These are phyloP conservation scores for Falcaria lacertinaria DNA, from an alignment of 2,888 invertebrate genomes.

Conservation along the genomic window DNA sequence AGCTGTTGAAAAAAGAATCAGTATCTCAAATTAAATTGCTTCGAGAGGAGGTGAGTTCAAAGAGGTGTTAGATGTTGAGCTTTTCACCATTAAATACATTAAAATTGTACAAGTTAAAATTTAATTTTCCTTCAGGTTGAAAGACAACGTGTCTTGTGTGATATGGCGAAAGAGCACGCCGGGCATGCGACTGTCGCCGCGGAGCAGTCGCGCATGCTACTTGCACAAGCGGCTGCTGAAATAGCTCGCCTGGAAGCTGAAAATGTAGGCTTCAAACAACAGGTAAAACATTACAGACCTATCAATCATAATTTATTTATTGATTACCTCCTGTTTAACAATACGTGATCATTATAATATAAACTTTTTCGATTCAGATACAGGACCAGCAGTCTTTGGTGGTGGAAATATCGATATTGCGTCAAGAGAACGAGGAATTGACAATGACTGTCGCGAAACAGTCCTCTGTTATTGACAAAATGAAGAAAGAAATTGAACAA, in stretches of 20 bases:
- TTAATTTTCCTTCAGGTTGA: slow-evolving; percentile 49
- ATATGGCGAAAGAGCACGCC: slow-evolving; percentile 61
- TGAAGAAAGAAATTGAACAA: slow-evolving; percentile 63
- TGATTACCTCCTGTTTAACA: no score
- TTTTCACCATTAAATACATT: no score
- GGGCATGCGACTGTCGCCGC: slow-evolving; percentile 60
- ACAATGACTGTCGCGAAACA: slow-evolving; percentile 66
- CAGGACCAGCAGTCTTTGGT: slow-evolving; percentile 72
- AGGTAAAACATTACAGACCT: no score
- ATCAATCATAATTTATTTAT: not conserved
- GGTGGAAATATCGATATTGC: slow-evolving; percentile 65
- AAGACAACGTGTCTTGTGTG: slow-evolving; percentile 55
- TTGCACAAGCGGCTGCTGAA: slow-evolving; percentile 58
- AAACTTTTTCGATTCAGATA: slow-evolving; percentile 39
- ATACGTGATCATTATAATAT: no score
- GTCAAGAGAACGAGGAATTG: slow-evolving; percentile 71
- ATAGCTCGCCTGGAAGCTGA: slow-evolving; percentile 59
- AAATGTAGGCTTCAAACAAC: slow-evolving; percentile 52
- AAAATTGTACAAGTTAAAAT: no score
- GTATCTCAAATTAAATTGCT: slow-evolving; percentile 60
- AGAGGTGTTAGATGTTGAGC: no score
- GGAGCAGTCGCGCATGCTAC: slow-evolving; percentile 57
- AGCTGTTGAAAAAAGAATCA: slow-evolving; percentile 64
- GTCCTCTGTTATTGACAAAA: slow-evolving; percentile 63
- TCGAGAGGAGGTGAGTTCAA: slow-evolving; percentile 55